Conservation (phyloP, 2,797 vertebrate species). For the Lutjanus argentimaculatus region DNA sequence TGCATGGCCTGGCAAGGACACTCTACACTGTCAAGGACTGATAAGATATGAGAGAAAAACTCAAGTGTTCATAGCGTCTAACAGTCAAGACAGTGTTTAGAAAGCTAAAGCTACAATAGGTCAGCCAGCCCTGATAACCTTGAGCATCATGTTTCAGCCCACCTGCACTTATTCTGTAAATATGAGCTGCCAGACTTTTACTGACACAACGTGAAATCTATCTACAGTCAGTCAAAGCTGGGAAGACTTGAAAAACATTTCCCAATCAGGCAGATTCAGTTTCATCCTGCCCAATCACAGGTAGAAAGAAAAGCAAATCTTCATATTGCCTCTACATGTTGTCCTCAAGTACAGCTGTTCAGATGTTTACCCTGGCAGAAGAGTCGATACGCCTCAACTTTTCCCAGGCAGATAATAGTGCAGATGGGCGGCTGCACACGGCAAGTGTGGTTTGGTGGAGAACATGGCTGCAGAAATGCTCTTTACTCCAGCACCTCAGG, state of each 20-base stretch:
- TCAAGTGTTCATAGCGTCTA: not conserved
- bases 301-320: not conserved
- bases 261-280: not conserved
- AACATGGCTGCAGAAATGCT: conserved; percentile 13
- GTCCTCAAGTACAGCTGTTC: not conserved
- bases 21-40: conserved; percentile 16
- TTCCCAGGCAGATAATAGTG: conserved; percentile 30
- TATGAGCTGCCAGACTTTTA: not conserved
- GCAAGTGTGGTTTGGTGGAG: not conserved
- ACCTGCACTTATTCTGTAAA: conserved; percentile 15
- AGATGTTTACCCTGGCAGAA: not conserved
- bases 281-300: not conserved
- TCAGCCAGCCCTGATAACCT: not conserved
- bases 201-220: not conserved
- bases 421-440: not conserved
- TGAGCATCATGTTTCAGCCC: conserved; percentile 1
- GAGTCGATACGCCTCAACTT: conserved; percentile 3
- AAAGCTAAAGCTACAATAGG: conserved; percentile 5
- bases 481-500: not conserved
- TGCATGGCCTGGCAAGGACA: not conserved
- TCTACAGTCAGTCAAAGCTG: not conserved
- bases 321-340: not conserved
- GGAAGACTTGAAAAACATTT: not conserved
- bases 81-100: conserved; percentile 1
- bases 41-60: conserved; percentile 17